Evolutionary conservation across 1,140 invertebrate species (phyloP), one percentile per base, ranked within the genome.

Genomic region (Heliconius nattereri): DNA sequence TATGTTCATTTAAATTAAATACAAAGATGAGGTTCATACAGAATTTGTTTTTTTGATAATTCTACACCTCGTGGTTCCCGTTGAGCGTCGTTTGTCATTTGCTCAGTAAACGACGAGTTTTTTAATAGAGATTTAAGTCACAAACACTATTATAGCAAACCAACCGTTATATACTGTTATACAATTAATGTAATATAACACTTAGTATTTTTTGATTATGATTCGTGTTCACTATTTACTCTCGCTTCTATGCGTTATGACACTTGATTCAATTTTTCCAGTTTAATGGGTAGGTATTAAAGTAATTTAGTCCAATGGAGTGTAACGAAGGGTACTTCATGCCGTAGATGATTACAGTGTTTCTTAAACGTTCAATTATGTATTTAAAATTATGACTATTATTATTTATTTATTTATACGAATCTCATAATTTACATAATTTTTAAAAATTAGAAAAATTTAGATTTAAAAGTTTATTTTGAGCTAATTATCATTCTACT

Each of bases 251-350:
- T 11, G 57, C n/a, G 2, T 70, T 70, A 16, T 70, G 54, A 75
- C 75, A 45, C 40, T 76, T 70, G 40, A 70, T 70, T 70, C 29
- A 76, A 45, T 45, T 66, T 70, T 76, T 70, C 35, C 75, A 76
- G 75, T 35, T 70, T 60, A 76, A 45, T 45, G 13, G 40, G 29
- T 76, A 66, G 26, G 3, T 40, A 19, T 76, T n/a, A 76, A 76
- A 70, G 75, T 45, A 66, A 75, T 70, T 76, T 71, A 70, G 60
- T 76, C 66, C 75, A 76, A 29, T 70, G n/a, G 37, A 76, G 37
- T 76, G 75, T 76, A 37, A 76, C 37, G 37, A 29, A 45, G 75
- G 54, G 75, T 71, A 66, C 57, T 66, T 66, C 11, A 26, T 29
- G n/a, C 23, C 23, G 3, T 29, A 29, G 11, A 66, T 26, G 20